Percentiles rank a stretch among this genome's conserved stretches.
phyloP scores from a whole-genome alignment of 2,888 invertebrate genomes.

The Entomobrya multifasciata region DNA sequence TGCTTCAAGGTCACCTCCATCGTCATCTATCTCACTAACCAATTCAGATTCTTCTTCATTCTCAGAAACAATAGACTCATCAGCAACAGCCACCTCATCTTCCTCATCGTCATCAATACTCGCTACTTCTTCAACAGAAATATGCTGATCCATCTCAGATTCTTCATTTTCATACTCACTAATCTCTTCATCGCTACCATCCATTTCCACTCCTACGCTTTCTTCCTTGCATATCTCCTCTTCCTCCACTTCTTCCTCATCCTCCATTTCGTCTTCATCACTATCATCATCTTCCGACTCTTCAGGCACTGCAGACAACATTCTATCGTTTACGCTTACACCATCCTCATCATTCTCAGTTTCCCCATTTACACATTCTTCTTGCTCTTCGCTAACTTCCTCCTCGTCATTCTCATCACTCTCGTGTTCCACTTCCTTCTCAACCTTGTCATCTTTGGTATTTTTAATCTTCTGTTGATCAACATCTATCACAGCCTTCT shows the following conservation, averaged over 20 bases:
- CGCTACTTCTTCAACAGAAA: background rate
- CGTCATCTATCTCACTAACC: conserved; percentile 18
- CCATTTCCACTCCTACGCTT: conserved; percentile 4
- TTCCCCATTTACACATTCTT: background rate
- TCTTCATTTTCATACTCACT: background rate
- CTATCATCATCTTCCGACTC: conserved; percentile 29
- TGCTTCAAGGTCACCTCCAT: background rate
- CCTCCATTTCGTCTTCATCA: conserved; percentile 20
- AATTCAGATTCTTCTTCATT: conserved; percentile 4
- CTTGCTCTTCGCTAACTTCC: background rate
- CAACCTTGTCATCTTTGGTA: background rate
- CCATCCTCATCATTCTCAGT: conserved; percentile 19
- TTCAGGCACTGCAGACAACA: conserved; percentile 50
- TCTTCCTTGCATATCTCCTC: conserved; percentile 4
- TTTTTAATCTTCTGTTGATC: background rate
- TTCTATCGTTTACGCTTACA: background rate
- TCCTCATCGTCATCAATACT: conserved; percentile 1
- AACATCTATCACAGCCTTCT: conserved; percentile 37
- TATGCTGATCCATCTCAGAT: conserved; percentile 20
- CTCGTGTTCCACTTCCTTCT: background rate
- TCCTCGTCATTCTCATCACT: too few species aligned
- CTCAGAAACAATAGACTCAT: background rate
- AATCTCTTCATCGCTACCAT: background rate
- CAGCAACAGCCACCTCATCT: conserved; percentile 16
- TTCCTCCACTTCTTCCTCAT: conserved; percentile 13